Percentiles rank a stretch among this genome's conserved stretches.
phyloP scores from a whole-genome alignment of 2,888 invertebrate genomes.

The Caenorhabditis zanzibari region DNA sequence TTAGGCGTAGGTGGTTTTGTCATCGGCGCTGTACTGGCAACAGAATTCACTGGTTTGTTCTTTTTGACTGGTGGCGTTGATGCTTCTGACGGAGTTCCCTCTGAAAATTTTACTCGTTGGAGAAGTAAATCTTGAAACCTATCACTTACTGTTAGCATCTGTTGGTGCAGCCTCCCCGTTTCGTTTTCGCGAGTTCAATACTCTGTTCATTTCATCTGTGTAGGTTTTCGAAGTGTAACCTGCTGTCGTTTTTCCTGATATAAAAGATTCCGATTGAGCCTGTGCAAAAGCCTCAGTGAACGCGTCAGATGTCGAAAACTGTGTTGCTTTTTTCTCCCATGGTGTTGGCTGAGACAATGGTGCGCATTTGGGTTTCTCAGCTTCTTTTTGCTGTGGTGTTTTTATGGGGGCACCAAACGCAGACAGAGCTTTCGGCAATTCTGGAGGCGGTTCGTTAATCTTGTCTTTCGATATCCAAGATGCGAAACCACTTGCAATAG shows the following conservation, averaged over 20 bases:
- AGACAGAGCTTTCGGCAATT: slow-evolving; percentile 35
- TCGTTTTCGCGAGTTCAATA: slow-evolving; percentile 19
- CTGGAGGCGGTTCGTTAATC: slow-evolving; percentile 44
- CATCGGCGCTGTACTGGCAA: not conserved
- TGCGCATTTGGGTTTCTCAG: not conserved
- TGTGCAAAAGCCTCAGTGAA: slow-evolving; percentile 22
- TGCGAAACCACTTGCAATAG: slow-evolving; percentile 44
- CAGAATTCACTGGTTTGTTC: not conserved
- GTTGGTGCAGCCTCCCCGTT: slow-evolving; percentile 3
- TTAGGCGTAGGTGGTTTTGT: not conserved
- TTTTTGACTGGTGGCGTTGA: slow-evolving; percentile 16
- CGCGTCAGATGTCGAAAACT: slow-evolving; percentile 1
- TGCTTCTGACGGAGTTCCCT: not conserved
- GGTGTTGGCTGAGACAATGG: slow-evolving; percentile 26
- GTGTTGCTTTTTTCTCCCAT: slow-evolving; percentile 27
- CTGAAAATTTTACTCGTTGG: not conserved
- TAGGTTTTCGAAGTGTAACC: slow-evolving; percentile 33
- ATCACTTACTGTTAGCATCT: slow-evolving; percentile 11
- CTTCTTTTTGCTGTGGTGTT: slow-evolving; percentile 13
- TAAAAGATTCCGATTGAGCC: slow-evolving; percentile 21
- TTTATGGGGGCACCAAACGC: slow-evolving; percentile 49
- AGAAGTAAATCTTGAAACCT: not conserved
- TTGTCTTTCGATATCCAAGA: slow-evolving; percentile 60
- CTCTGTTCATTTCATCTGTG: slow-evolving; percentile 23
- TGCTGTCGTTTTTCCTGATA: not conserved